Evolutionary conservation across 2,888 invertebrate species (phyloP), one percentile per base, ranked within the genome.

Genomic region (Timandra comae): DNA sequence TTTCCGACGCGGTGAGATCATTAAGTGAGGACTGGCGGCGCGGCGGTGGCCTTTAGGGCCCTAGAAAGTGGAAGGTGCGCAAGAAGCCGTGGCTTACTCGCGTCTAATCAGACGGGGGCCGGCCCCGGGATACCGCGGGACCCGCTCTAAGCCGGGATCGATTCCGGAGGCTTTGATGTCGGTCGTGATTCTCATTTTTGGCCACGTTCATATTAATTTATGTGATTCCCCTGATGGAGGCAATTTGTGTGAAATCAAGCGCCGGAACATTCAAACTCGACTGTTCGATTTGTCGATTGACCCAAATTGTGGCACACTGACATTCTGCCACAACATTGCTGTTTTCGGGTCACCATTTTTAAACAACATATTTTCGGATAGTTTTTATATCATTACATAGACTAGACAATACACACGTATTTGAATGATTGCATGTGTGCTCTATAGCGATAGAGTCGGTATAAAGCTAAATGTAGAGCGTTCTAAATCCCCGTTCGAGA

Each of bases 1-100:
- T 56, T 60, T 57, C 49, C 48, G 51, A 46, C 56, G 41, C 52
- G 41, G 44, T 35, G 46, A 47, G 62, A 57, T 63, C 65, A 60
- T 69, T 66, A 67, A 43, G 37, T 35, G 38, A 45, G 49, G 47
- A 42, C 35, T 7, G 34, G 45, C 42, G 43, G n/a, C n/a, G n/a
- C n/a, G n/a, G n/a, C 6, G 16, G 6, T 1, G 16, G 21, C 16
- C 33, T 45, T 49, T 38, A 43, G 45, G 49, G 46, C 44, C 38
- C 56, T 56, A 49, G 49, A 53, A 59, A 60, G 50, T 58, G 49
- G 41, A 41, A 35, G 46, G 43, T 38, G 27, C 27, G 38, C 24
- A 24, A 9, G 20, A 5, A 11, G 33, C 12, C 20, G 43, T 38
- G 52, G 54, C 49, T 33, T 35, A 28, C 46, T 43, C 26, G 44